Evolutionary conservation across 1,140 invertebrate species (phyloP), one percentile per base, ranked within the genome.

Genomic region (Dufourea novaeangliae): DNA sequence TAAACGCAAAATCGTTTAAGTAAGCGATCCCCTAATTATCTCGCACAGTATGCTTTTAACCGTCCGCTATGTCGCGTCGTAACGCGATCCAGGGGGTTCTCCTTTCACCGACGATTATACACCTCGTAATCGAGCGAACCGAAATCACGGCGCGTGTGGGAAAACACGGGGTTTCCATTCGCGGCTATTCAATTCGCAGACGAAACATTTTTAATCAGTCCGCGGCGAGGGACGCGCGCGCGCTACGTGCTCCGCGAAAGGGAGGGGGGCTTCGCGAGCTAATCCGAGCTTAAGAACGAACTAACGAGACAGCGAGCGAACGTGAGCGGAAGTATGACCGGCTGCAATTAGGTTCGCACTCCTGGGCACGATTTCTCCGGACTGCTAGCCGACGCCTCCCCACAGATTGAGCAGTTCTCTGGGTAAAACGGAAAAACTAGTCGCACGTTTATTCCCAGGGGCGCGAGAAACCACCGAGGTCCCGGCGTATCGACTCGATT

Each of bases 281-380:
- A 69, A 59, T 76, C 73, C 73, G 29, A 59, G 73, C 32, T 69
- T 68, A 76, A 76, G 73, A 76, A 76, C 39, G 22, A 69, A 37
- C 54, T 69, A 76, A 76, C 73, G 54, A 76, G 73, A 59, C 52
- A 69, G 54, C 39, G 22, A 22, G 17, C 8, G 61, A 44, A 75
- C 72, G 72, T 68, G 72, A 75, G 64, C 50, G 39, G 41, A 69
- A 69, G 73, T 69, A 76, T 39, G 73, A 61, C 73, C 73, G 41
- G 14, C 6, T 17, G 73, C 73, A 76, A 76, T 76, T 76, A 76
- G 32, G 54, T 76, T 69, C 54, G 39, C 73, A 39, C 73, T 69
- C 73, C 29, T 59, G 73, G 66, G 73, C 54, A 69, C 64, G 73
- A 69, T 76, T 76, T 39, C 73, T 68, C 54, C 27, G 32, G 1